A percentile compares a stretch with the other conserved stretches of the same genome.
phyloP scores from a whole-genome alignment of 2,888 invertebrate genomes.

The Hetaerina titia region DNA sequence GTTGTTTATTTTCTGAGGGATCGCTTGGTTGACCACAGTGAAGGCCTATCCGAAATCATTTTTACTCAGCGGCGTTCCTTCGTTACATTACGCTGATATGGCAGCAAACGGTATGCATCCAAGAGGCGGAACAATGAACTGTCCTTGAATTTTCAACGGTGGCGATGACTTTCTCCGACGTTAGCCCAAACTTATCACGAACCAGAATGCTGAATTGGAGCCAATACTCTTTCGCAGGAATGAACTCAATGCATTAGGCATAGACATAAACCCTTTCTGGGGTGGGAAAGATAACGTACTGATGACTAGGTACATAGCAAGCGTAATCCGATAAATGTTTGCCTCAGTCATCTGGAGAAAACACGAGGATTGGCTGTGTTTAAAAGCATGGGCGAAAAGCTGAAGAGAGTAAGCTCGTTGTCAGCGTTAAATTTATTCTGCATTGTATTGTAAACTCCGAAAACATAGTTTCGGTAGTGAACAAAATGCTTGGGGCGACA shows the following conservation, averaged over 20 bases:
- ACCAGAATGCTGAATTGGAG: not conserved
- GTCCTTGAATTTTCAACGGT: constrained; percentile 57
- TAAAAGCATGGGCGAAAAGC: not conserved
- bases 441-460: no score
- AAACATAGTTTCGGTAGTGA: no score
- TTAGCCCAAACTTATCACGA: not conserved
- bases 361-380: not conserved
- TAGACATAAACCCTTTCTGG: not conserved
- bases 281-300: not conserved
- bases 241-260: not conserved
- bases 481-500: no score
- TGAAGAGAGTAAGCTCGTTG: not conserved
- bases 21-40: constrained; percentile 17
- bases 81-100: constrained; percentile 40
- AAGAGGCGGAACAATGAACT: constrained; percentile 58
- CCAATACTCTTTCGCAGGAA: not conserved
- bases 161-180: constrained; percentile 35
- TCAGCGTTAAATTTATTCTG: no score
- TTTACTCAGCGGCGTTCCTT: constrained; percentile 33
- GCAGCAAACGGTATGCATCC: constrained; percentile 58
- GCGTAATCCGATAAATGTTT: not conserved
- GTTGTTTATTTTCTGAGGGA: constrained; percentile 47
- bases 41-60: constrained; percentile 42
- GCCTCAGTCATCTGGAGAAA: not conserved
- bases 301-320: not conserved